Base-by-base conservation (phyloP, 1,140 invertebrate genomes). In the Watersipora subatra region DNA sequence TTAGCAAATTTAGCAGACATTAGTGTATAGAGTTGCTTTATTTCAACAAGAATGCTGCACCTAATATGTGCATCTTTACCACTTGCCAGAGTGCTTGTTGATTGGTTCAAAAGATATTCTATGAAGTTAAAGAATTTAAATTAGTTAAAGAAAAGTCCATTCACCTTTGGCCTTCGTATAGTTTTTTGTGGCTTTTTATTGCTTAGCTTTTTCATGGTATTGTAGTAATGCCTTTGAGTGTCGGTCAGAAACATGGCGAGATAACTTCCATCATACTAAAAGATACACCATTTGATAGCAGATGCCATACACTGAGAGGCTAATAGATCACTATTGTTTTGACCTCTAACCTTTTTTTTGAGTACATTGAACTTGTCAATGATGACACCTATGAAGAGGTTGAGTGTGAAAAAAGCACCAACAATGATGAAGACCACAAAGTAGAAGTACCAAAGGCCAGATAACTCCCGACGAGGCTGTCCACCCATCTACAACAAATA, bases 281-380 rank as follows among this genome's bases (percentile, higher is more conserved):
- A 65, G 59, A 64, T 20, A 12, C 46, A 55, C 46, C n/a, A n/a
- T n/a, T n/a, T n/a, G n/a, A n/a, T n/a, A n/a, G n/a, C n/a, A n/a
- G n/a, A n/a, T n/a, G n/a, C n/a, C n/a, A n/a, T n/a, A n/a, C n/a
- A n/a, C n/a, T n/a, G n/a, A n/a, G n/a, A n/a, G n/a, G n/a, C n/a
- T n/a, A n/a, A n/a, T n/a, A n/a, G n/a, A n/a, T n/a, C n/a, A n/a
- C n/a, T 46, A 46, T 46, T 12, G 7, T 46, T 46, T n/a, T n/a
- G n/a, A 46, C 7, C 58, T 26, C 59, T 63, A 58, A 78, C 77
- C 84, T 97, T 97, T 83, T 97, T 97, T 85, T 98, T 98, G 80
- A 97, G 92, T 82, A 96, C 92, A 81, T 97, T 97, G 81, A 95
- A 96, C 83, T 95, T 95, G 80, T 96, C 92, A 78, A 96, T 95